phyloP scores from a whole-genome alignment of 2,888 invertebrate genomes.

The Stegana nigrithorax region DNA sequence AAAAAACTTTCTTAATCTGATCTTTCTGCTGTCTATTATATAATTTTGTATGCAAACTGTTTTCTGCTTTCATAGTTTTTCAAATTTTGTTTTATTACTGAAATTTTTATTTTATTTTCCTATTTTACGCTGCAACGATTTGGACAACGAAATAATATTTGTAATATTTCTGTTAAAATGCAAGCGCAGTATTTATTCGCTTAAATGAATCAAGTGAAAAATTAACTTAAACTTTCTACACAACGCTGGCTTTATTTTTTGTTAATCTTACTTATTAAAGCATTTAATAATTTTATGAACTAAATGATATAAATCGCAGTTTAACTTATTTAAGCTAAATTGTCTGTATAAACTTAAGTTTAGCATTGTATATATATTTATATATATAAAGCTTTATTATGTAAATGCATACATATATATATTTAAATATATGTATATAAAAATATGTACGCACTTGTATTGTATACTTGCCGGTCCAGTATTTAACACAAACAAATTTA shows the following conservation, averaged over 20 bases:
- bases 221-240: too few relatives aligned
- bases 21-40: not conserved
- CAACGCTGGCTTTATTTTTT: too few relatives aligned
- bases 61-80: too few relatives aligned
- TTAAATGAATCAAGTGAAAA: not conserved
- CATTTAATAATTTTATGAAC: slow-evolving; percentile 6
- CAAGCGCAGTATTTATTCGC: too few relatives aligned
- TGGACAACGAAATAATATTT: not conserved
- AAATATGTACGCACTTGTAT: not conserved
- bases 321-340: not conserved
- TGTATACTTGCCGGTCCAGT: slow-evolving; percentile 61
- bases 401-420: slow-evolving; percentile 13
- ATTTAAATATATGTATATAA: slow-evolving; percentile 7
- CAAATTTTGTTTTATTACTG: too few relatives aligned
- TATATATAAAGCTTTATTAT: slow-evolving; percentile 7
- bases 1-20: slow-evolving; percentile 1
- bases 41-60: slow-evolving; percentile 2
- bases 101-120: too few relatives aligned
- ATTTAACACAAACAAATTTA: slow-evolving; percentile 44
- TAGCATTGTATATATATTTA: not conserved
- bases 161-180: not conserved
- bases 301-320: not conserved
- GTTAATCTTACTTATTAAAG: too few relatives aligned
- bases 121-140: too few relatives aligned
- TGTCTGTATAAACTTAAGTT: slow-evolving; percentile 8